Percentiles rank a stretch among this genome's conserved stretches.
phyloP scores from a whole-genome alignment of 2,797 vertebrate species.

The Helostoma temminkii region DNA sequence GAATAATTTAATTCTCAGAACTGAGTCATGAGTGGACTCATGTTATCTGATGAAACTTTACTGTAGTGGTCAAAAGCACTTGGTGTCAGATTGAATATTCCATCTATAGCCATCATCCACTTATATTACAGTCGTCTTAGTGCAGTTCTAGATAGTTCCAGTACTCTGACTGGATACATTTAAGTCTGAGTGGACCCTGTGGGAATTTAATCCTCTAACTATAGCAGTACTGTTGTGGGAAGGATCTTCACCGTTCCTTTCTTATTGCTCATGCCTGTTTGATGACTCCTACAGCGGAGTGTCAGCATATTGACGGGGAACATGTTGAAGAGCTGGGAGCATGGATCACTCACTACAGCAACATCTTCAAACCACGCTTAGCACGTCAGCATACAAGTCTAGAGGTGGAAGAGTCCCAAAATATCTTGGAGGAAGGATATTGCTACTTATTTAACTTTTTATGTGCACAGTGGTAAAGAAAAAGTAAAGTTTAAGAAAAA shows the following conservation, averaged over 20 bases:
- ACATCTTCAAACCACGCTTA: slow-evolving; percentile 24
- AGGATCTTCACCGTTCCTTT: slow-evolving; percentile 27
- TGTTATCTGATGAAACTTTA: not conserved
- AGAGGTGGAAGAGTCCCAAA: slow-evolving; percentile 2
- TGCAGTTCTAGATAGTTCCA: not conserved
- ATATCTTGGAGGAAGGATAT: slow-evolving; percentile 10
- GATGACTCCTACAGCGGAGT: slow-evolving; percentile 40
- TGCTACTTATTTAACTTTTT: not conserved
- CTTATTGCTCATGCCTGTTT: slow-evolving; percentile 35
- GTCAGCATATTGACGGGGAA: slow-evolving; percentile 6
- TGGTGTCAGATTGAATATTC: not conserved
- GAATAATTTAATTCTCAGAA: too few species aligned
- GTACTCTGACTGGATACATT: not conserved
- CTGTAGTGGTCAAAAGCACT: too few species aligned
- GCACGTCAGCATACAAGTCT: slow-evolving; percentile 3
- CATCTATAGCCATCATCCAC: too few species aligned
- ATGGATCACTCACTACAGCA: slow-evolving; percentile 37
- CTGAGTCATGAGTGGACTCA: too few species aligned
- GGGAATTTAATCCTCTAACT: slow-evolving; percentile 16
- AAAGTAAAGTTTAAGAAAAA: not conserved
- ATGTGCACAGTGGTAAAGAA: slow-evolving; percentile 3
- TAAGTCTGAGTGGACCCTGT: slow-evolving; percentile 11
- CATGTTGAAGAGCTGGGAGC: slow-evolving; percentile 31
- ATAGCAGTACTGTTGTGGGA: slow-evolving; percentile 27
- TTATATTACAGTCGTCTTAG: not conserved